Percentiles rank a stretch among this genome's conserved stretches.
Conservation (phyloP, 2,113 vertebrate species). For the Burhinus oedicnemus region DNA sequence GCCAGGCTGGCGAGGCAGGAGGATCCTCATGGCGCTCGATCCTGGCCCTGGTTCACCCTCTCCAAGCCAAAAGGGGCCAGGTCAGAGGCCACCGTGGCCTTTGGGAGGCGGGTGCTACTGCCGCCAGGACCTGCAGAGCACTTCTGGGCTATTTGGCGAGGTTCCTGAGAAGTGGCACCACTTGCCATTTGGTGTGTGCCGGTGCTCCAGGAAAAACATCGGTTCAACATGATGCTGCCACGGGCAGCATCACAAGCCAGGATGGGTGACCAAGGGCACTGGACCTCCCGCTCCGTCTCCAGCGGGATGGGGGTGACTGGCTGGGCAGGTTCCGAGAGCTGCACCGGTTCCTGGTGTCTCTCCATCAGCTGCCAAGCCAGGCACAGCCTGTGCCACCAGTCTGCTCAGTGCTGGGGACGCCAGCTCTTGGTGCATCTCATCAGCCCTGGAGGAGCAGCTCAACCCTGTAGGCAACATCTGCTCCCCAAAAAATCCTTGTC, state of each 20-base stretch:
- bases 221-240: fast-evolving
- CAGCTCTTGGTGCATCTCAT: neutral
- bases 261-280: neutral
- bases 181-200: too few species aligned
- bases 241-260: neutral
- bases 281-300: neutral
- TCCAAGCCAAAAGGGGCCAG: too few species aligned
- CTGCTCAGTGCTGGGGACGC: neutral
- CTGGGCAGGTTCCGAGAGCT: neutral
- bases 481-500: neutral
- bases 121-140: too few species aligned
- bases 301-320: too few species aligned
- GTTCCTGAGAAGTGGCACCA: too few species aligned
- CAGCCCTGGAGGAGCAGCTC: neutral
- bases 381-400: neutral
- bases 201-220: neutral
- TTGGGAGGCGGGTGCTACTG: too few species aligned
- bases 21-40: neutral
- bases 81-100: too few species aligned
- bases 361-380: neutral
- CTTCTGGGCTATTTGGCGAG: too few species aligned
- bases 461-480: neutral
- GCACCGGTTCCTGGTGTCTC: fast-evolving
- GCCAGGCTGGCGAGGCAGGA: fast-evolving
- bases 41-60: too few species aligned